Conservation (phyloP, 2,888 invertebrate species). For the Patella pellucida region DNA sequence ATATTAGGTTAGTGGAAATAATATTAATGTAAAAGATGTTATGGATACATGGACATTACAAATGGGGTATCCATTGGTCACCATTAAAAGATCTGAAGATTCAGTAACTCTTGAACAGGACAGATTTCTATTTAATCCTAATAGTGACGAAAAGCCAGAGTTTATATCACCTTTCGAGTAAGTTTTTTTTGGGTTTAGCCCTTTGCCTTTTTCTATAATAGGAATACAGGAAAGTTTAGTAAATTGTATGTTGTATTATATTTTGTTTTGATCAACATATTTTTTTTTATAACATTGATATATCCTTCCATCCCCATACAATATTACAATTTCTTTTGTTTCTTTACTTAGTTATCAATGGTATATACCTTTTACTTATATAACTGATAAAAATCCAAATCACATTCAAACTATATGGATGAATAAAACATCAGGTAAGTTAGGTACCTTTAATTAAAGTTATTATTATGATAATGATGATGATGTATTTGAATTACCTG, state of each 20-base stretch:
- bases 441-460: too few species aligned
- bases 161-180: slow-evolving; percentile 50
- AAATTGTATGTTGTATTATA: too few species aligned
- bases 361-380: slow-evolving; percentile 65
- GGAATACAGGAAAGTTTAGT: too few species aligned
- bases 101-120: slow-evolving; percentile 49
- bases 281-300: too few species aligned
- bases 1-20: not conserved
- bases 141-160: slow-evolving; percentile 27
- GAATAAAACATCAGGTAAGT: slow-evolving; percentile 46
- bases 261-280: too few species aligned
- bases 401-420: slow-evolving; percentile 36
- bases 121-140: slow-evolving; percentile 50
- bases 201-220: too few species aligned
- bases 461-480: too few species aligned
- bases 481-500: too few species aligned
- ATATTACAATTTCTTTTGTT: not conserved
- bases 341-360: slow-evolving; percentile 54
- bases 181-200: slow-evolving; percentile 6
- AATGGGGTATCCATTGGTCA: slow-evolving; percentile 66
- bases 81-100: slow-evolving; percentile 48
- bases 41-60: slow-evolving; percentile 68
- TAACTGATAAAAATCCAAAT: slow-evolving; percentile 28
- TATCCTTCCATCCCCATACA: too few species aligned
- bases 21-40: slow-evolving; percentile 52